Evolutionary conservation across 1,140 invertebrate genomes (phyloP).

Genomic region (Philotrypesis tridentata): DNA sequence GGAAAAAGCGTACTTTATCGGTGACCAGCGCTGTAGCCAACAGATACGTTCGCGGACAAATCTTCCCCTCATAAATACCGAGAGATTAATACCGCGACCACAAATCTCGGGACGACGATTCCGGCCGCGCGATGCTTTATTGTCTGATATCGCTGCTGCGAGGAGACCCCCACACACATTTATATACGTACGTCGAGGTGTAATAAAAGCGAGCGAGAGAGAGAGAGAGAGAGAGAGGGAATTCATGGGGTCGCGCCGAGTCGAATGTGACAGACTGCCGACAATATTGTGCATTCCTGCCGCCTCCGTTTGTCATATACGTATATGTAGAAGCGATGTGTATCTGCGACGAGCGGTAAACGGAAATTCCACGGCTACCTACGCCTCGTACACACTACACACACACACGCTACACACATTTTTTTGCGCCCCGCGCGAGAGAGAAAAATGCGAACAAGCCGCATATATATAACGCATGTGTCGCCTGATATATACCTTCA

Average conservation of each 20-base stretch:
- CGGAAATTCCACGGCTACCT: constrained; percentile 24
- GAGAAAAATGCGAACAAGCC: neutral
- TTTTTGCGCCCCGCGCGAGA: neutral
- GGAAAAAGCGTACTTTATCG: neutral
- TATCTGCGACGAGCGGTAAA: constrained; percentile 8
- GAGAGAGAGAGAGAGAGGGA: constrained; percentile 27
- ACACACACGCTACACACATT: too few species aligned
- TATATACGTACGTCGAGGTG: neutral
- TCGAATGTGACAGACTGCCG: constrained; percentile 62
- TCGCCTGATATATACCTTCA: neutral
- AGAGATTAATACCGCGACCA: neutral
- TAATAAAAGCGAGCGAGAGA: constrained; percentile 53
- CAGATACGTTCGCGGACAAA: neutral
- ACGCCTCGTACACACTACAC: neutral
- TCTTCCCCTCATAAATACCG: neutral
- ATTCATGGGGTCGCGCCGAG: constrained; percentile 59
- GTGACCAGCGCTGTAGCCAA: neutral
- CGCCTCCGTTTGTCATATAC: constrained; percentile 52
- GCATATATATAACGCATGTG: neutral
- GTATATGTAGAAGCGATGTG: constrained; percentile 26
- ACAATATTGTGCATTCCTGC: constrained; percentile 62
- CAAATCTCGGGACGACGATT: constrained; percentile 11
- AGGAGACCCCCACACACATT: constrained; percentile 47
- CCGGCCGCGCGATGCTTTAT: constrained; percentile 52
- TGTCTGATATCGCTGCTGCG: constrained; percentile 56